Base-by-base conservation (phyloP, 2,888 invertebrate species). In the Habrosyne pyritoides region DNA sequence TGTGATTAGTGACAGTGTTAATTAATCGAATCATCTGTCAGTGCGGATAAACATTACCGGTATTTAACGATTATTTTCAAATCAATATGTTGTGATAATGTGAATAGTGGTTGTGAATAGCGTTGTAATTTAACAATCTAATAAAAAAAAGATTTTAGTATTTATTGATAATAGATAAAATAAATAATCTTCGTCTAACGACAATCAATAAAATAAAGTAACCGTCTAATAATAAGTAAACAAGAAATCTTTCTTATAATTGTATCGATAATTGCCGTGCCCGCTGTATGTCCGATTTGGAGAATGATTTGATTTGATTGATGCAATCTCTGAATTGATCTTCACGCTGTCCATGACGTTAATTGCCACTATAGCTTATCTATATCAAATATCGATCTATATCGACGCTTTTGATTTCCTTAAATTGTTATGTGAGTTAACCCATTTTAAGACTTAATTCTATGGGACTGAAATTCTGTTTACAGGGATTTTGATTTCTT, bases 311-410 rank as follows among this genome's bases (percentile, higher is more conserved):
- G 71, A 72, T 78, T 74, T 83, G 84, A 85, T 83, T 81, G 84
- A 85, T 81, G 73, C 79, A 73, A 85, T 84, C 84, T 80, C 53
- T 66, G 66, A 61, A 78, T 77, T 69, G 77, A 84, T 84, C 82
- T 84, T 80, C 76, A 75, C 79, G 79, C 83, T 71, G 74, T 71
- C 80, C 75, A 75, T 84, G 87, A 86, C 84, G 81, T 78, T 90
- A 89, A 89, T 90, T 87, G 86, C 81, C 74, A 71, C 75, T 72
- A 79, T 69, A 71, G 71, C 69, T 81, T 82, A 84, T 84, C 82
- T 77, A 81, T 75, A 67, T 63, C 56, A 59, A 53, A 79, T 79
- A 72, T 59, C 61, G 72, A 75, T 77, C 64, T 60, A 67, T 76
- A 80, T 83, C 79, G 75, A 72, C 78, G 61, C 63, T 62, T 75